Percentiles rank a stretch among this genome's conserved stretches.
These are phyloP conservation scores for Scomber scombrus DNA, from an alignment of 2,113 vertebrate genomes.

Conservation along the genomic window DNA sequence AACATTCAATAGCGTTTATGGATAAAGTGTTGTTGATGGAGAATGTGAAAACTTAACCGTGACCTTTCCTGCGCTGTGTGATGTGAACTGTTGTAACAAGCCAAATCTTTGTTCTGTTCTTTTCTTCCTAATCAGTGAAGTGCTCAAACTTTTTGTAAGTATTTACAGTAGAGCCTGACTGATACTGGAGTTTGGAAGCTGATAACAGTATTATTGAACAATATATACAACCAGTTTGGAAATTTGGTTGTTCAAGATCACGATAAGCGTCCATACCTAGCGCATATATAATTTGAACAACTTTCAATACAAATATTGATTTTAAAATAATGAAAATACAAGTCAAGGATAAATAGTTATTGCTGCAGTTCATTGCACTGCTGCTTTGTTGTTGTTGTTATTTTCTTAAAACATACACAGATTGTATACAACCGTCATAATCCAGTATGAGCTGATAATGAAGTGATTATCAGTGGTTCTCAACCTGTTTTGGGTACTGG, in stretches of 20 bases:
- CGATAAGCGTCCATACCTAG: not conserved
- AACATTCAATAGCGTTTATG: conserved; percentile 59
- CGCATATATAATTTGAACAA: too few relatives aligned
- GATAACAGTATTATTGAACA: not conserved
- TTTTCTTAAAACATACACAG: not conserved
- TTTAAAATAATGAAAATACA: not conserved
- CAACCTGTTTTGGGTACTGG: too few relatives aligned
- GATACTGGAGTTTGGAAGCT: not conserved
- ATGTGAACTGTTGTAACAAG: conserved; percentile 15
- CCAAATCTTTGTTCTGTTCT: conserved; percentile 29
- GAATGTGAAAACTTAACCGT: conserved; percentile 28
- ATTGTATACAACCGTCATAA: conserved; percentile 10
- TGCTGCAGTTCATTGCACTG: not conserved
- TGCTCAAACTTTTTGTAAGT: not conserved
- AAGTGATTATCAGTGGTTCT: too few relatives aligned
- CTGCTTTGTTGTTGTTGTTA: not conserved
- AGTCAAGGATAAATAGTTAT: not conserved
- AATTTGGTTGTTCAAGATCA: not conserved
- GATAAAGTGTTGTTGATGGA: conserved; percentile 52
- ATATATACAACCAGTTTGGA: not conserved
- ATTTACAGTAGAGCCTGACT: conserved; percentile 4
- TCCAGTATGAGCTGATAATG: not conserved
- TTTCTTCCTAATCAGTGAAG: conserved; percentile 43
- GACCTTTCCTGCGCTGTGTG: conserved; percentile 51
- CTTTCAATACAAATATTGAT: not conserved